Base-by-base conservation (phyloP, 2,113 vertebrate genomes). In the Podiceps cristatus region DNA sequence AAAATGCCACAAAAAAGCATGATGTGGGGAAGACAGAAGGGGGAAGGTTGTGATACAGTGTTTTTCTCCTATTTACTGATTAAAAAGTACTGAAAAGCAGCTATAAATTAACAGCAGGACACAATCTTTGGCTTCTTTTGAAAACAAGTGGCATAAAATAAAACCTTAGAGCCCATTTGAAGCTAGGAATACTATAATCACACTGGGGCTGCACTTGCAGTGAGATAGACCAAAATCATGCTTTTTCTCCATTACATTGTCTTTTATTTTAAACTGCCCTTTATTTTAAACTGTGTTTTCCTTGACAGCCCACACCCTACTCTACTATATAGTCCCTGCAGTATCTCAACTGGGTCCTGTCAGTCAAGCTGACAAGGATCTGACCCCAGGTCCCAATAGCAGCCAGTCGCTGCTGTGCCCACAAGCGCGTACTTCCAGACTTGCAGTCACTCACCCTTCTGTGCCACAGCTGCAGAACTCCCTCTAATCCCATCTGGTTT, bases 211-310 rank as follows among this genome's bases (percentile, higher is more conserved):
- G 20, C 24, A 68, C 24, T 73, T 86, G 35, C n/a, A 77, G n/a
- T 50, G 28, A 93, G 19, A 66, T 23, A 79, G 55, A 79, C 37
- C 11, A 81, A 77, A 92, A 56, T 71, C 33, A 71, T 24, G 44
- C 3, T 64, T 81, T 84, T 92, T 23, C 29, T 75, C 40, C 35
- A 5, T 60, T 35, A 67, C 29, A 40, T 69, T 59, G 23, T 20
- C 24, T 77, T 86, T 62, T 88, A 71, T 79, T 95, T 92, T n/a
- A 90, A 90, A 92, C 68, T 67, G 27, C 33, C 37, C 67, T 90
- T 96, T 88, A 83, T 63, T 90, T 96, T 88, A 83, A 83, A 44
- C 62, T 82, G 31, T 2, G 0, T 44, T 49, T 66, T 75, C 52
- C 58, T 72, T 64, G 86, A 82, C 18, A 91, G 55, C 13, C 35